phyloP scores from a whole-genome alignment of 1,140 invertebrate species.

The Coelopa frigida region DNA sequence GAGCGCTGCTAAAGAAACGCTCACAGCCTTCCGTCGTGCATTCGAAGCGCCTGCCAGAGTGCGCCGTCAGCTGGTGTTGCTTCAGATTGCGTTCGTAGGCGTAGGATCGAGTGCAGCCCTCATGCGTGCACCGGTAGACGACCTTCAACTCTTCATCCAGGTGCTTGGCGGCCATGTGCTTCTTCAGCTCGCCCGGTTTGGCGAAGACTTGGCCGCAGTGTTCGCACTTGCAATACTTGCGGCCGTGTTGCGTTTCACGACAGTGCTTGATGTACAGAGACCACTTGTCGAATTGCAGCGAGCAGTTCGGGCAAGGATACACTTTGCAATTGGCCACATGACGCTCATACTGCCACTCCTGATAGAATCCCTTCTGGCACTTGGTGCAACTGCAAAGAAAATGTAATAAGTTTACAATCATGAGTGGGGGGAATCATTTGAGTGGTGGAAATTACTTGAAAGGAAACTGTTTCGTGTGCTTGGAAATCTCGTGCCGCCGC shows the following conservation, averaged over 20 bases:
- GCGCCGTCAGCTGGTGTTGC: constrained; percentile 25
- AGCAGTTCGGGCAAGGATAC: constrained; percentile 23
- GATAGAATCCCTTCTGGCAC: constrained; percentile 32
- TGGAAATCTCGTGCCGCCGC: constrained; percentile 31
- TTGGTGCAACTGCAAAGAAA: constrained; percentile 21
- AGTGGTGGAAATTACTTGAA: too few species aligned
- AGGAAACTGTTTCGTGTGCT: constrained; percentile 33
- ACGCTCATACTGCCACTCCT: constrained; percentile 29
- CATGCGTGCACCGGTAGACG: constrained; percentile 22
- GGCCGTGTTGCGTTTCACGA: constrained; percentile 26
- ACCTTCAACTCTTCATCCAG: constrained; percentile 1
- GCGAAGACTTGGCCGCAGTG: constrained; percentile 23
- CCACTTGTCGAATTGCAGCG: constrained; percentile 32
- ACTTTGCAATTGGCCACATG: constrained; percentile 32
- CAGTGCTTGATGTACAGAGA: constrained; percentile 31
- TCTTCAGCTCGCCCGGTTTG: constrained; percentile 21
- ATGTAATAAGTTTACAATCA: too few species aligned
- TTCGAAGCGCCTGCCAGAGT: constrained; percentile 30
- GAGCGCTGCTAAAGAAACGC: constrained; percentile 31
- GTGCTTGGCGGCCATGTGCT: constrained; percentile 28
- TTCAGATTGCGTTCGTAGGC: constrained; percentile 32
- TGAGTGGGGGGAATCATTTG: too few species aligned
- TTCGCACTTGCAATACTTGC: constrained; percentile 25
- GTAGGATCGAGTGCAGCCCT: constrained; percentile 27
- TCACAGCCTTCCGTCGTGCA: constrained; percentile 26